These are phyloP conservation scores for Neotoma lepida DNA, from an alignment of 2,113 vertebrate species.

Conservation along the genomic window DNA sequence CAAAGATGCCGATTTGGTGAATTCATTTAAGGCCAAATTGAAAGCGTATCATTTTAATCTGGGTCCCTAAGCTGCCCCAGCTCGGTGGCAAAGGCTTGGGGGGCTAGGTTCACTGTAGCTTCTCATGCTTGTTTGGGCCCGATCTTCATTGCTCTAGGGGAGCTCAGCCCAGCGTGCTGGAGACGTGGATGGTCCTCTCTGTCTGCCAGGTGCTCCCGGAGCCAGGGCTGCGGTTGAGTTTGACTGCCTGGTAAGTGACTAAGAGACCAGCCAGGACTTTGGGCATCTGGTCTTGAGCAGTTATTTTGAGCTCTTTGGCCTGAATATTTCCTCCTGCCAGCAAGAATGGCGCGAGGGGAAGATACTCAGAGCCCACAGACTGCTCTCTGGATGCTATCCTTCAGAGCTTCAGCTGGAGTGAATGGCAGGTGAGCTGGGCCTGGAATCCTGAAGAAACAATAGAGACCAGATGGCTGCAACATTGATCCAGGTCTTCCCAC, in stretches of 20 bases:
- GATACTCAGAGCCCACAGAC: not conserved
- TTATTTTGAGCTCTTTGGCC: not conserved
- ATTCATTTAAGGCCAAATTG: conserved; percentile 83
- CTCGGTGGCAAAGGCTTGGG: not conserved
- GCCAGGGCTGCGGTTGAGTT: not conserved
- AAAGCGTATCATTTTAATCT: conserved; percentile 68
- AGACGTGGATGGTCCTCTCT: not conserved
- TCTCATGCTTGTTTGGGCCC: not conserved
- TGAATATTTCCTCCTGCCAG: not conserved
- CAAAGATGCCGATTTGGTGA: conserved; percentile 81
- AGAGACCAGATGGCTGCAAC: not conserved
- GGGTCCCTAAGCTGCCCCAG: conserved; percentile 20
- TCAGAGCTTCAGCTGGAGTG: not conserved
- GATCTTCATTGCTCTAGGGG: not conserved
- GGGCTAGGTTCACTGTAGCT: not conserved
- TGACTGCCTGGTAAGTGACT: not conserved
- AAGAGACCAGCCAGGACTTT: not conserved
- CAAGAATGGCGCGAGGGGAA: not conserved
- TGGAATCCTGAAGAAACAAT: not conserved
- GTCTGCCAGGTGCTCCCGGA: not conserved
- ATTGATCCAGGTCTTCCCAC: not conserved
- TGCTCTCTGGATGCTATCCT: not conserved
- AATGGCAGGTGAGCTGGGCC: fast-evolving
- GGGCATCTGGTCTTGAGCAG: not conserved
- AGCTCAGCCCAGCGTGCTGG: not conserved